Conservation (phyloP, 2,888 invertebrate species). For the Chalcosyrphus nemorum region DNA sequence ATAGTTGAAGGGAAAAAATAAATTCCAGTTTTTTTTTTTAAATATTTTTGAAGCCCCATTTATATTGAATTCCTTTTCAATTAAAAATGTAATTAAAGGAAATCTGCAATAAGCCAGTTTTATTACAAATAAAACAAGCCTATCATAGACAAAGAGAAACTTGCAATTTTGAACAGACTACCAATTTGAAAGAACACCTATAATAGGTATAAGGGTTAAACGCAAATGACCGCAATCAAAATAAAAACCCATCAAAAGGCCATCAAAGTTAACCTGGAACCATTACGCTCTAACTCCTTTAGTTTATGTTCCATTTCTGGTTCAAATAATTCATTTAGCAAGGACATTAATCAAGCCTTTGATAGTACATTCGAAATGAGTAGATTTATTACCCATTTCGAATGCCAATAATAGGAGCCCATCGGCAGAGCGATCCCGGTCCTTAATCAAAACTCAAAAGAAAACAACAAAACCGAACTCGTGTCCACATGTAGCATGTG, state of each 20-base stretch:
- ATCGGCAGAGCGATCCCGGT: not conserved
- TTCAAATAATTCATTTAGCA: slow-evolving; percentile 8
- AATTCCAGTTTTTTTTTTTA: not conserved
- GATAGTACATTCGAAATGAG: slow-evolving; percentile 32
- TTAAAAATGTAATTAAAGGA: not conserved
- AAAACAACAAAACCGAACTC: not conserved
- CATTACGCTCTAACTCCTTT: slow-evolving; percentile 1
- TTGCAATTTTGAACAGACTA: too few species aligned
- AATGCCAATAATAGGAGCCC: slow-evolving; percentile 9
- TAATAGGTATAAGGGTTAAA: not conserved
- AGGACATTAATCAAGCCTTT: slow-evolving; percentile 39
- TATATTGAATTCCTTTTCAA: not conserved
- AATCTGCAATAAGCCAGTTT: not conserved
- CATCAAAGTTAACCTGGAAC: slow-evolving; percentile 27
- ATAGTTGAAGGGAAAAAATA: not conserved
- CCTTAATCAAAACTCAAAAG: slow-evolving; percentile 14
- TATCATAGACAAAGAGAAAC: not conserved
- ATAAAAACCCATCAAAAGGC: slow-evolving; percentile 19
- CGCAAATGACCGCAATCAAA: not conserved
- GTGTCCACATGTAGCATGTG: not conserved
- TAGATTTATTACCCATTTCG: slow-evolving; percentile 32
- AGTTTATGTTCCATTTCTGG: slow-evolving; percentile 6
- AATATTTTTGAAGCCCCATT: not conserved
- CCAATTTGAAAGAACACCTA: too few species aligned
- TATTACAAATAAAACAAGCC: not conserved